Evolutionary conservation across 2,888 invertebrate genomes (phyloP), one percentile per base, ranked within the genome.

Genomic region (Cataglyphis livida): DNA sequence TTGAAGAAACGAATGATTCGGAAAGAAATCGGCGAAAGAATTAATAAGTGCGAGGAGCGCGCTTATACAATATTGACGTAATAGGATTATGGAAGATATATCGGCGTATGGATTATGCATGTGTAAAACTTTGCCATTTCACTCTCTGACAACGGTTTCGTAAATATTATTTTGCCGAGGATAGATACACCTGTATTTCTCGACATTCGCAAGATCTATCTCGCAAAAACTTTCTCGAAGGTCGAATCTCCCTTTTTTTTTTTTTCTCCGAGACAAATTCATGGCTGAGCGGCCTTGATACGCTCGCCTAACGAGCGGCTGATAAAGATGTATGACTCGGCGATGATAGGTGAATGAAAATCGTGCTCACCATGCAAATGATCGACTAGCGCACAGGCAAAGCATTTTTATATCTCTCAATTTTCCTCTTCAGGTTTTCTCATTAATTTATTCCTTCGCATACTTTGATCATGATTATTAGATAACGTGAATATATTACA

Each of bases 21-120:
- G 12, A 15, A 54, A 28, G n/a, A 65, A 64, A 64, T 2, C 65
- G 21, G 9, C 3, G 51, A 12, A 25, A 18, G 10, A 3, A 25
- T 66, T 28, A 21, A 25, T 3, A 62, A 7, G 12, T n/a, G 41
- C 21, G 65, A 75, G 48, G 64, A 41, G n/a, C n/a, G 35, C 44
- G 64, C 3, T 21, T 38, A 44, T 35, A 32, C n/a, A 2, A 62
- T 54, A 51, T 59, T 76, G 85, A 88, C 85, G 78, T 71, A 84
- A 82, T 64, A 84, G 84, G 75, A 84, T 90, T 85, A 61, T 74
- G 65, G 59, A 79, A 85, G 85, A 91, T 89, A 81, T 85, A 86
- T 85, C 74, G 71, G 21, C 28, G 54, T 82, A 79, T 81, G 81
- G 81, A 87, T 88, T 84, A 85, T 87, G 85, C 85, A 87, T 65